phyloP scores from a whole-genome alignment of 2,888 invertebrate species.

The Caenorhabditis uteleia region DNA sequence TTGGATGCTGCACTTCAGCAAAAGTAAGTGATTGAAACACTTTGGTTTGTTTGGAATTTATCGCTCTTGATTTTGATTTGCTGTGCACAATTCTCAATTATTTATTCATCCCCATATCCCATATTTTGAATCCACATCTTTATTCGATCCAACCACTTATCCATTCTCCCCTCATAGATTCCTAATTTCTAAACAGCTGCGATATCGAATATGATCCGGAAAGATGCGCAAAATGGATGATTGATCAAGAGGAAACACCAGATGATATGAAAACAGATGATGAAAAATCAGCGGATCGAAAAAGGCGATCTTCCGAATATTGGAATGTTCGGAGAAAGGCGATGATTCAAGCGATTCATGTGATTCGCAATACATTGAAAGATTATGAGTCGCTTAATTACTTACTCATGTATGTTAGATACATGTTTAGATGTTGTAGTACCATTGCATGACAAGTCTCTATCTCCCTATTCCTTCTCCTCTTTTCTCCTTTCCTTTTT shows the following conservation, averaged over 20 bases:
- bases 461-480: no score
- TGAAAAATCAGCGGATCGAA: not conserved
- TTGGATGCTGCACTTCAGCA: no score
- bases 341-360: constrained; percentile 5
- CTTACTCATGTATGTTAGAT: constrained; percentile 23
- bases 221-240: constrained; percentile 15
- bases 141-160: no score
- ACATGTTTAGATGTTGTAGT: no score
- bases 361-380: constrained; percentile 6
- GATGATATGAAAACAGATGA: not conserved
- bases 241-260: constrained; percentile 4
- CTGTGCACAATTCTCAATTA: no score
- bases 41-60: no score
- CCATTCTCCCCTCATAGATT: no score
- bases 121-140: no score
- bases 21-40: no score
- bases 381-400: constrained; percentile 14
- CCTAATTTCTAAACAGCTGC: constrained; percentile 25
- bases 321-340: not conserved
- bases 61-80: no score
- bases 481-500: no score
- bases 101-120: no score
- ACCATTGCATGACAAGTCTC: not conserved
- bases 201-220: constrained; percentile 23
- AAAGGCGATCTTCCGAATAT: not conserved